phyloP scores from a whole-genome alignment of 2,888 invertebrate species.

The Crocallis elinguaria region DNA sequence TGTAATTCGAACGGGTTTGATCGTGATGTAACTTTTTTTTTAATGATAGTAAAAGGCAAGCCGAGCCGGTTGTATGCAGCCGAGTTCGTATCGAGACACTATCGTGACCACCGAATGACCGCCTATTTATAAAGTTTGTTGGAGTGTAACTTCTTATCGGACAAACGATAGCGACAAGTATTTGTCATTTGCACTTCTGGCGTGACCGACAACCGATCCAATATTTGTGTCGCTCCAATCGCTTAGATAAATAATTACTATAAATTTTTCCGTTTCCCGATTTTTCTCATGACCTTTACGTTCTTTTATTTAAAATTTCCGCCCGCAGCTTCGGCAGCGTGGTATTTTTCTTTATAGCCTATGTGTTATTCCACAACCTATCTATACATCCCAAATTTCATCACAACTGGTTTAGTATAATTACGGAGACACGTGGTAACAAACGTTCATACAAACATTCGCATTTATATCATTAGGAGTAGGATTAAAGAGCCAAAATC shows the following conservation, averaged over 20 bases:
- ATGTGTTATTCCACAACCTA: too few relatives aligned
- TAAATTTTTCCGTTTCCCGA: slow-evolving; percentile 27
- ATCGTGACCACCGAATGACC: slow-evolving; percentile 51
- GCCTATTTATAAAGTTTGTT: slow-evolving; percentile 64
- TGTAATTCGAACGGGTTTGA: slow-evolving; percentile 5
- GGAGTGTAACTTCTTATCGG: slow-evolving; percentile 72
- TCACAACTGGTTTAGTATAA: too few relatives aligned
- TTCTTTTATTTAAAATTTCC: not conserved
- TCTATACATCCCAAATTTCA: too few relatives aligned
- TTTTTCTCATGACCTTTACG: slow-evolving; percentile 39
- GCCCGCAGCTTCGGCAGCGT: too few relatives aligned
- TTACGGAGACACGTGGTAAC: too few relatives aligned
- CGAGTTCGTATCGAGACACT: slow-evolving; percentile 48
- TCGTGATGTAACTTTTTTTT: slow-evolving; percentile 8
- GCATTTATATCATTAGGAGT: too few relatives aligned
- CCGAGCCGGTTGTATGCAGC: slow-evolving; percentile 1
- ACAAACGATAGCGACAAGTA: slow-evolving; percentile 63
- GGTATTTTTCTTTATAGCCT: too few relatives aligned
- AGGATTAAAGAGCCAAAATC: too few relatives aligned
- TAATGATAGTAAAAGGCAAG: slow-evolving; percentile 1
- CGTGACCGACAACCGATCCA: slow-evolving; percentile 42
- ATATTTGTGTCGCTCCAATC: slow-evolving; percentile 47
- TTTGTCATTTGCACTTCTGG: slow-evolving; percentile 67
- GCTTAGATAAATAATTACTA: slow-evolving; percentile 30
- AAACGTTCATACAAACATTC: too few relatives aligned